Evolutionary conservation across 2,888 invertebrate genomes (phyloP), one percentile per base, ranked within the genome.

Genomic region (Aethes cnicana): DNA sequence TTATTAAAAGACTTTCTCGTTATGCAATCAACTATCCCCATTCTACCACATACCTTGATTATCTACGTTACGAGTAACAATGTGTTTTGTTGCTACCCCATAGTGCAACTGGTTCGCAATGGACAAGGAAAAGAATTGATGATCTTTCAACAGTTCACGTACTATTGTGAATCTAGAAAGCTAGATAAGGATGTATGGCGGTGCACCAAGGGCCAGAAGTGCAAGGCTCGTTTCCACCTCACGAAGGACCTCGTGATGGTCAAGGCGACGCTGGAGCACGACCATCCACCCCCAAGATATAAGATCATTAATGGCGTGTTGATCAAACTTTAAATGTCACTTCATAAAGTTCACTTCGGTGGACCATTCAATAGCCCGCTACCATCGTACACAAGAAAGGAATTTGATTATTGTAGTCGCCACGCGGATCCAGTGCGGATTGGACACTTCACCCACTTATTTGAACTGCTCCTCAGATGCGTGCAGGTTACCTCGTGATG

Each of bases 221-320:
- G 47, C 39, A 47, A 39, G 30, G 47, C 47, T 11, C 47, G 47
- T n/a, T 47, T 47, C n/a, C 47, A 47, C n/a, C 39, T 47, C 16
- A 30, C 47, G 1, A 9, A 6, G 17, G 30, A 30, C 11, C 12
- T 17, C 7, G 2, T 23, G 2, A 39, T 39, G 23, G 5, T 47
- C 9, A 32, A 12, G 6, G 6, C 6, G 8, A 47, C 39, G 23
- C 7, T 39, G 4, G 23, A 39, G n/a, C 47, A 47, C 8, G 32
- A 32, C 25, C 47, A 47, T 11, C 5, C 7, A 17, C 32, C 47
- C 8, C 47, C 30, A 0, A 32, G 16, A 4, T 32, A 23, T n/a
- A 1, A 32, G 16, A 1, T 47, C 8, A 6, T 2, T 11, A 23
- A 32, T 7, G 47, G 47, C 28, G 1, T 28, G 2, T 28, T 12